Base-by-base conservation (phyloP, 2,888 invertebrate genomes). In the Athripsodes cinereus region DNA sequence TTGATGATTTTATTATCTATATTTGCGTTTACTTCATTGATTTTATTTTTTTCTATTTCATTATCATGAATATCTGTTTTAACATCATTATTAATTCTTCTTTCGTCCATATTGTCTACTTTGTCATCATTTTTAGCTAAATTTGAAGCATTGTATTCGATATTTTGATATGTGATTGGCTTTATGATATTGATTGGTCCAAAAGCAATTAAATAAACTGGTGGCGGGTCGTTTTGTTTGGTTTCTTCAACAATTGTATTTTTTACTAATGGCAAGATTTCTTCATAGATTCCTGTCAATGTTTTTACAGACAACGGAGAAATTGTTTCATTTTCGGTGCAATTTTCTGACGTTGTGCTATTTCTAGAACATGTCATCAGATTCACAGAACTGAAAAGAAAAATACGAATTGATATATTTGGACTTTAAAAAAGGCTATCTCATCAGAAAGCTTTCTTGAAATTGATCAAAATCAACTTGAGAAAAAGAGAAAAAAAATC, bases 321-420 rank as follows among this genome's bases (percentile, higher is more conserved):
- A 13, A 5, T 40, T 13, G 13, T 40, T 40, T 40, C 40, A 5
- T 2, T 2, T 2, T 40, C 5, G 5, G 8, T 40, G 13, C 16
- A n/a, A 13, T 13, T 8, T 3, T 8, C 2, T 13, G 13, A 13
- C 2, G 40, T n/a, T 8, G 16, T 40, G 11, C 11, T 31, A 8
- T 31, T 31, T 13, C 13, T 40, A 5, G 62, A 56, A 52, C 75
- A 74, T 20, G 75, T 64, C 19, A 76, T 66, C 40, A 80, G 67
- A 35, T 77, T 79, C n/a, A 80, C 70, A 1, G 80, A 76, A 65
- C 81, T 81, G 26, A 53, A 64, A 64, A 19, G 8, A 53, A 52
- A 62, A 48, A 48, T 44, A 44, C 19, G 26, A 26, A 6, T 26
- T 6, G 26, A 26, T 10, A 26, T 26, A 26, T 3, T 10, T 26